Evolutionary conservation across 2,888 invertebrate species (phyloP).

Genomic region (Caenorhabditis imperialis): DNA sequence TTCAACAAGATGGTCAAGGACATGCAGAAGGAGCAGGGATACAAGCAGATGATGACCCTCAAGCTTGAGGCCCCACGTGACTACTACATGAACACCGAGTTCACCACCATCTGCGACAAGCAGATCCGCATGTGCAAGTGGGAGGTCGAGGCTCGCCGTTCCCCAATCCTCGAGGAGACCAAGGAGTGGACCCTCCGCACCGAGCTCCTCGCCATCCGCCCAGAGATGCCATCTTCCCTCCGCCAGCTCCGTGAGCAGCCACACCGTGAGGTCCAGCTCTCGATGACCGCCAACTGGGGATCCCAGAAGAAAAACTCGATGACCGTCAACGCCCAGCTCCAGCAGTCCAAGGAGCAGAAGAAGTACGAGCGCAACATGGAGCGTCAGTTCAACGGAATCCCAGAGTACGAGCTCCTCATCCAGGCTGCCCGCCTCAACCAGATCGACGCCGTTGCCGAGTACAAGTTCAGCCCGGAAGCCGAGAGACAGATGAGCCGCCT

Average conservation of each 20-base stretch:
- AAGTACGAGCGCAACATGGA: constrained; percentile 46
- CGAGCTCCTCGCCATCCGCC: constrained; percentile 59
- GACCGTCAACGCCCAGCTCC: constrained; percentile 52
- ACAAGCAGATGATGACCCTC: constrained; percentile 38
- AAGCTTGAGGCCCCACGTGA: constrained; percentile 45
- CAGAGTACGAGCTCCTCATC: constrained; percentile 55
- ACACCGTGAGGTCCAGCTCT: constrained; percentile 61
- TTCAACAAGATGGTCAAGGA: constrained; percentile 52
- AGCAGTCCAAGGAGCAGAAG: constrained; percentile 57
- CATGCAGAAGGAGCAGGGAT: constrained; percentile 38
- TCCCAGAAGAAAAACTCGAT: constrained; percentile 58
- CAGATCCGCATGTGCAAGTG: constrained; percentile 51
- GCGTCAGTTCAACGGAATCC: constrained; percentile 42
- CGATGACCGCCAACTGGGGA: constrained; percentile 59
- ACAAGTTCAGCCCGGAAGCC: constrained; percentile 60
- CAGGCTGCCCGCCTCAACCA: constrained; percentile 61
- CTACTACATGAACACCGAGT: constrained; percentile 38
- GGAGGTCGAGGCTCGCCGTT: constrained; percentile 41
- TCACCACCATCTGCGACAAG: constrained; percentile 55
- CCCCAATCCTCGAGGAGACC: constrained; percentile 50
- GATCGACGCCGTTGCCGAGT: constrained; percentile 63
- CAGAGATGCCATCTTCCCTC: constrained; percentile 60
- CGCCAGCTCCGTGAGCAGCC: constrained; percentile 60
- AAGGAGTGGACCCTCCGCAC: constrained; percentile 68
- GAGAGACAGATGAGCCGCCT: constrained; percentile 51